Percentiles rank a stretch among this genome's conserved stretches.
Conservation (phyloP, 2,888 invertebrate species). For the Tenthredo distinguenda region DNA sequence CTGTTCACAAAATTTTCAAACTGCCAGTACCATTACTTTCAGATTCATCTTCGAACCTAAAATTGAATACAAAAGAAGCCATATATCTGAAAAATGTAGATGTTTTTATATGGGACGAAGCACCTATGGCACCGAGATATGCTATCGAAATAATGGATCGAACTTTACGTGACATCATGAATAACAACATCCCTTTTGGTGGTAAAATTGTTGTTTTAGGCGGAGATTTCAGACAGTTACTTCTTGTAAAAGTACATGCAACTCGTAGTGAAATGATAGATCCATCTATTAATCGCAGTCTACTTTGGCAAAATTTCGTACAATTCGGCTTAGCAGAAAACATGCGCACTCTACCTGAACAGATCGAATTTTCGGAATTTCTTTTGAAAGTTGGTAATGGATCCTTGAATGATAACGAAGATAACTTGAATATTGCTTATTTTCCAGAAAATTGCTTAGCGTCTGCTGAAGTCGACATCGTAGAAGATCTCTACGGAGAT, state of each 20-base stretch:
- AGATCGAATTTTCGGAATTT: constrained; percentile 42
- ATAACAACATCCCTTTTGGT: too few species aligned
- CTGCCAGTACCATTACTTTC: too few species aligned
- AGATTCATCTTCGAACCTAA: too few species aligned
- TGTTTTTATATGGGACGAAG: too few species aligned
- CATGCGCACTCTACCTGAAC: constrained; percentile 42
- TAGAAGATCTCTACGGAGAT: constrained; percentile 55
- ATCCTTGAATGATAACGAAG: constrained; percentile 26
- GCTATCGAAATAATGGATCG: too few species aligned
- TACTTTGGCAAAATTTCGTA: constrained; percentile 35
- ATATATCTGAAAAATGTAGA: too few species aligned
- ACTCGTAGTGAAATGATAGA: constrained; percentile 1
- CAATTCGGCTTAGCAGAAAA: constrained; percentile 36
- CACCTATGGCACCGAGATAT: too few species aligned
- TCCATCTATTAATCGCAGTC: constrained; percentile 22
- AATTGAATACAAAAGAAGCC: too few species aligned
- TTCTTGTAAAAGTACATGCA: constrained; percentile 10
- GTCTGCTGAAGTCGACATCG: constrained; percentile 55
- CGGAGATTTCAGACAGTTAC: constrained; percentile 36
- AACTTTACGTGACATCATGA: too few species aligned
- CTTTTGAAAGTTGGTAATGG: constrained; percentile 46
- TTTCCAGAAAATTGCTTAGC: constrained; percentile 48
- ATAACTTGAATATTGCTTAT: constrained; percentile 53
- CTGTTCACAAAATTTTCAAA: too few species aligned
- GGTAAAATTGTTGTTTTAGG: too few species aligned